Conservation (phyloP, 2,113 vertebrate species). For the Antechinus flavipes region DNA sequence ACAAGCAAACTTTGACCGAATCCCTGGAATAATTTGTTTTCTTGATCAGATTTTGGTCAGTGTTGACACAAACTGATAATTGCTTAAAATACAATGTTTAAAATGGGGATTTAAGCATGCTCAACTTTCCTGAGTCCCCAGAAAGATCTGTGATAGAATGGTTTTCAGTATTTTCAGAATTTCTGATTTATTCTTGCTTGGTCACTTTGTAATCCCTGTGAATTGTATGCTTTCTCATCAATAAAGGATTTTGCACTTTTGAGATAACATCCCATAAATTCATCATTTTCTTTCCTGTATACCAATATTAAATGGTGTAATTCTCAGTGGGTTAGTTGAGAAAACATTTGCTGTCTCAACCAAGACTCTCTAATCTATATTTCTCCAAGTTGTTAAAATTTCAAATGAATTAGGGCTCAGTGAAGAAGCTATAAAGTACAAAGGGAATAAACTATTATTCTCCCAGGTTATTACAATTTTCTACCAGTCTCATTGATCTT, state of each 20-base stretch:
- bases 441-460: conserved; percentile 56
- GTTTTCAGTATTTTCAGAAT: not conserved
- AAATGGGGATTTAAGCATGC: conserved; percentile 41
- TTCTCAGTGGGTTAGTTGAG: conserved; percentile 73
- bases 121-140: conserved; percentile 36
- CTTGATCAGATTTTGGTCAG: conserved; percentile 73
- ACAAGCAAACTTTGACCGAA: conserved; percentile 83
- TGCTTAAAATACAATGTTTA: conserved; percentile 66
- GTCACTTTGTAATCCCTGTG: conserved; percentile 16
- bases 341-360: conserved; percentile 73
- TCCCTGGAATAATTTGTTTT: conserved; percentile 79
- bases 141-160: conserved; percentile 32
- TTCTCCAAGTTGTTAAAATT: conserved; percentile 73
- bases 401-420: conserved; percentile 67
- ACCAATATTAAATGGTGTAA: conserved; percentile 71
- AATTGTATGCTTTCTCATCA: not conserved
- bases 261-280: conserved; percentile 71
- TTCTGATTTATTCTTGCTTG: conserved; percentile 62
- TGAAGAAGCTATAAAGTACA: conserved; percentile 63
- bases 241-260: conserved; percentile 45
- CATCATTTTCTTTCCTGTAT: conserved; percentile 68
- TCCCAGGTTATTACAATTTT: conserved; percentile 52
- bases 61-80: conserved; percentile 66
- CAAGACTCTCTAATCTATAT: conserved; percentile 68
- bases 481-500: conserved; percentile 55